These are phyloP conservation scores for Epinephelus fuscoguttatus DNA, from an alignment of 2,113 vertebrate genomes.

Conservation along the genomic window DNA sequence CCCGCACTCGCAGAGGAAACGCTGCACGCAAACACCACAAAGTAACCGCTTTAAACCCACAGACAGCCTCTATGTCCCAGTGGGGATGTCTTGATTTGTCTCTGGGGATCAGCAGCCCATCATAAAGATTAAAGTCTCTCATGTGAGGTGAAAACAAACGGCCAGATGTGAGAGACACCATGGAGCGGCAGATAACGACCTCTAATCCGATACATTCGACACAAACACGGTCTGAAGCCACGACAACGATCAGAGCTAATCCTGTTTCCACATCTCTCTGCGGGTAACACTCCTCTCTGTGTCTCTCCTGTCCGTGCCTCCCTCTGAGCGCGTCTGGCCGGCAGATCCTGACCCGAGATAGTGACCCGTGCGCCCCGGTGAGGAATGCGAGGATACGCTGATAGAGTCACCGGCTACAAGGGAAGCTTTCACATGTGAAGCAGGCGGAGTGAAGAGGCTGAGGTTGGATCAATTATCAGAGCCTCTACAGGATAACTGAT, in stretches of 20 bases:
- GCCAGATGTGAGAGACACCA: conserved; percentile 15
- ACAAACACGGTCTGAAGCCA: conserved; percentile 25
- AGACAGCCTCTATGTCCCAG: not conserved
- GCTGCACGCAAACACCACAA: not conserved
- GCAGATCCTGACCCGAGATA: conserved; percentile 54
- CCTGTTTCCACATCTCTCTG: conserved; percentile 42
- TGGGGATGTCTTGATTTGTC: not conserved
- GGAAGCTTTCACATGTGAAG: conserved; percentile 19
- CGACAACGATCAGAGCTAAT: conserved; percentile 39
- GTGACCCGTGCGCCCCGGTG: conserved; percentile 40
- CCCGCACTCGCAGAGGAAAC: not conserved
- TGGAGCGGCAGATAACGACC: conserved; percentile 32
- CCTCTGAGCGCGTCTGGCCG: conserved; percentile 35
- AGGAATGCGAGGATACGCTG: conserved; percentile 51
- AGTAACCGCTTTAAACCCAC: not conserved
- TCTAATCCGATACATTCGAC: conserved; percentile 54
- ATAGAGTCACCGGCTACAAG: conserved; percentile 18
- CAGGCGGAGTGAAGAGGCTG: not conserved
- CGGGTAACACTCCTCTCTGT: conserved; percentile 27
- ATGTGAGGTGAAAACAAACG: conserved; percentile 19
- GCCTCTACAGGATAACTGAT: not conserved
- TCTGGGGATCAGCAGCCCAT: conserved; percentile 16
- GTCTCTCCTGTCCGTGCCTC: conserved; percentile 19
- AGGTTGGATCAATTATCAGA: conserved; percentile 23
- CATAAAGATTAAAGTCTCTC: conserved; percentile 25